phyloP scores from a whole-genome alignment of 2,888 invertebrate species.

The Acrobeloides nanus region DNA sequence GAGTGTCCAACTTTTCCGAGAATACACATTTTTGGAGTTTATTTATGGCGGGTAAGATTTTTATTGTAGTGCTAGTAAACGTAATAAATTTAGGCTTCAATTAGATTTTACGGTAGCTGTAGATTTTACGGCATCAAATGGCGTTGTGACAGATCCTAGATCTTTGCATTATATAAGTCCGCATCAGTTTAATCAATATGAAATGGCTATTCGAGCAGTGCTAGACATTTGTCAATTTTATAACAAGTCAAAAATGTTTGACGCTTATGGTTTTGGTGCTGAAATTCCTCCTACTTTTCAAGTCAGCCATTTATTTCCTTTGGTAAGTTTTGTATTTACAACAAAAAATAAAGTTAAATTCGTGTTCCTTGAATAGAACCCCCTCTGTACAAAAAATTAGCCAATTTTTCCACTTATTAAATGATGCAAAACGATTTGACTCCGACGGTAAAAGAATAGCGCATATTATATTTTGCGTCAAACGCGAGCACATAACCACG shows the following conservation, averaged over 20 bases:
- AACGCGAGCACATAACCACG: too few species aligned
- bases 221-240: constrained; percentile 44
- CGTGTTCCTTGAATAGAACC: too few species aligned
- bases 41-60: constrained; percentile 58
- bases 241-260: constrained; percentile 58
- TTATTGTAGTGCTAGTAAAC: background rate
- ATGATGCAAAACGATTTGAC: too few species aligned
- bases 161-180: constrained; percentile 57
- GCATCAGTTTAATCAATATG: constrained; percentile 58
- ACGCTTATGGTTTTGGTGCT: constrained; percentile 61
- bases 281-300: constrained; percentile 58
- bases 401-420: too few species aligned
- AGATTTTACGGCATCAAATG: constrained; percentile 59
- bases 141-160: constrained; percentile 53
- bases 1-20: constrained; percentile 44
- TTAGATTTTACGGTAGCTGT: constrained; percentile 58
- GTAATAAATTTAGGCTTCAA: constrained; percentile 53
- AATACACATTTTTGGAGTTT: constrained; percentile 61
- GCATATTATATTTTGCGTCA: too few species aligned
- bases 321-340: constrained; percentile 55
- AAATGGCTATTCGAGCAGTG: constrained; percentile 53
- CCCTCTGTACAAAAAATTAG: too few species aligned
- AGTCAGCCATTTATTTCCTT: constrained; percentile 59
- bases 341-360: too few species aligned
- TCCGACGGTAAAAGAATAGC: too few species aligned